These are phyloP conservation scores for Porites lutea DNA, from an alignment of 64 coral and sea anemone genomes.

Conservation along the genomic window DNA sequence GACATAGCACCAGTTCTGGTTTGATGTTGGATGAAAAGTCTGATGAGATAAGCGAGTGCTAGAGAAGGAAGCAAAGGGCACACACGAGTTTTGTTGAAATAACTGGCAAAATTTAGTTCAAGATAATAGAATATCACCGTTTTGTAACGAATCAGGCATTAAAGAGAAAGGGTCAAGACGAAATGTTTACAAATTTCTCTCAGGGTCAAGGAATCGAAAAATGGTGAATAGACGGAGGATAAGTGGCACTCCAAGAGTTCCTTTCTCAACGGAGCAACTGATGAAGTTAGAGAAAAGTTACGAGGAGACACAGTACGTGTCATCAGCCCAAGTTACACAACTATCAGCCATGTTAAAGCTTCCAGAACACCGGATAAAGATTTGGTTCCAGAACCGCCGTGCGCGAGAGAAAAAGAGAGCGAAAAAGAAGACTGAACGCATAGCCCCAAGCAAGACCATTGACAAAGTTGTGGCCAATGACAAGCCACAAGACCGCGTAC, in stretches of 20 bases:
- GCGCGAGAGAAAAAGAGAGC: constrained; percentile 31
- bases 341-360: constrained; percentile 9
- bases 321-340: background rate
- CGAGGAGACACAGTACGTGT: constrained; percentile 13
- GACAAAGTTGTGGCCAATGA: background rate
- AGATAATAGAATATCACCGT: too few relatives aligned
- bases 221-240: background rate
- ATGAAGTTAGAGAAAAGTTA: constrained; percentile 31
- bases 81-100: too few relatives aligned
- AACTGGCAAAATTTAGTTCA: too few relatives aligned
- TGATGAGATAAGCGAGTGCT: too few relatives aligned
- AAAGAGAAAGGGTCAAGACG: background rate
- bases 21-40: too few relatives aligned
- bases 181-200: constrained; percentile 11
- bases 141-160: background rate
- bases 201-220: constrained; percentile 47
- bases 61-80: too few relatives aligned
- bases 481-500: background rate
- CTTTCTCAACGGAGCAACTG: constrained; percentile 33
- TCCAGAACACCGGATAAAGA: constrained; percentile 41
- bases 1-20: too few relatives aligned
- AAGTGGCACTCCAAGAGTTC: constrained; percentile 18
- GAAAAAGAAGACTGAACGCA: background rate
- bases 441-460: background rate
- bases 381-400: constrained; percentile 50